phyloP scores from a whole-genome alignment of 2,888 invertebrate species.

The Mayetiola destructor region DNA sequence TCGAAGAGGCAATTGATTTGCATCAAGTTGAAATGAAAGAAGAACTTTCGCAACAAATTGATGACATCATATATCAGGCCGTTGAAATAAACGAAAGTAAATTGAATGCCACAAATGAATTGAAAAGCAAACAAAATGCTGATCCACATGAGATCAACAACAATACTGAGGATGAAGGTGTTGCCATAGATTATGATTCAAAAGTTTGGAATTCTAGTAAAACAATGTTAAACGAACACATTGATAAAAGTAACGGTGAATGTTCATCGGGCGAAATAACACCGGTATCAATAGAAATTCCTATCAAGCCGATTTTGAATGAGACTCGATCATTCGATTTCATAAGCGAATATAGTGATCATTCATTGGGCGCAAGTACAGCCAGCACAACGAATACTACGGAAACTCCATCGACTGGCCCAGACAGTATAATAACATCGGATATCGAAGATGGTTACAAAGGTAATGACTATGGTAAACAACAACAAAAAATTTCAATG shows the following conservation, averaged over 20 bases:
- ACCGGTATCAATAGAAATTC: neutral
- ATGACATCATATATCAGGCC: neutral
- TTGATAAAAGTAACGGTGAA: too few relatives aligned
- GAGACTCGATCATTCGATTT: constrained; percentile 15
- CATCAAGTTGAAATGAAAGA: too few relatives aligned
- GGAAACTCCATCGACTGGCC: constrained; percentile 13
- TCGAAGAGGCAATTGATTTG: too few relatives aligned
- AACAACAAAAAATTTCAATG: neutral
- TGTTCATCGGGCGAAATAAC: neutral
- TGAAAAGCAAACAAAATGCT: neutral
- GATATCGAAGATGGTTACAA: constrained; percentile 24
- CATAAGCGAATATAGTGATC: constrained; percentile 9
- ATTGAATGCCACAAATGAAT: neutral
- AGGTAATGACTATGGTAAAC: constrained; percentile 14
- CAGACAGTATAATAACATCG: constrained; percentile 19
- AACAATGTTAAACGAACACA: too few relatives aligned
- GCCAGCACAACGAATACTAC: neutral
- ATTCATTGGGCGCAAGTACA: neutral
- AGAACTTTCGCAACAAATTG: neutral
- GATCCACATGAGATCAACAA: neutral
- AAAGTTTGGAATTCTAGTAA: neutral
- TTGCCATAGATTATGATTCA: neutral
- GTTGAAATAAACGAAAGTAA: neutral
- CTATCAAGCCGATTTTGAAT: constrained; percentile 15
- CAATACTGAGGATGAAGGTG: neutral